Percentiles rank a stretch among this genome's conserved stretches.
These are phyloP conservation scores for Phocides pigmalion DNA, from an alignment of 1,140 invertebrate species.

Conservation along the genomic window DNA sequence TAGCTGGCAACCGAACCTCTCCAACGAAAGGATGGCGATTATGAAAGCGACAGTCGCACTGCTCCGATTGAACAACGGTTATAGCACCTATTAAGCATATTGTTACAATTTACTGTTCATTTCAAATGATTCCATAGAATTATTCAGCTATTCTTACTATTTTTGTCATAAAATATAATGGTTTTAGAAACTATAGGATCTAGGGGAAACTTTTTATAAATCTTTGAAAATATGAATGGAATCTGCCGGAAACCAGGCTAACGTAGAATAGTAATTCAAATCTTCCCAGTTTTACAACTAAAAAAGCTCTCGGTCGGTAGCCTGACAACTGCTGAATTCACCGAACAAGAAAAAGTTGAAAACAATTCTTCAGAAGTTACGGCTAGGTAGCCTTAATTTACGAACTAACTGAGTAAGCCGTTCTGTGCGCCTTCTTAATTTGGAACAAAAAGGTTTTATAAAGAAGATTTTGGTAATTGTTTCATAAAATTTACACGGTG, in stretches of 20 bases:
- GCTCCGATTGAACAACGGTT: too few species aligned
- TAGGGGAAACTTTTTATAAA: slow-evolving; percentile 8
- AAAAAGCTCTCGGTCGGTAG: slow-evolving; percentile 8
- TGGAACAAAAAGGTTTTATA: not conserved
- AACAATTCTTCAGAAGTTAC: slow-evolving; percentile 9
- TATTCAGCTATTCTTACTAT: too few species aligned
- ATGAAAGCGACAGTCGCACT: too few species aligned
- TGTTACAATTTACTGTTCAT: too few species aligned
- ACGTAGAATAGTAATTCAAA: slow-evolving; percentile 14
- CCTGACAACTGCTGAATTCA: slow-evolving; percentile 24
- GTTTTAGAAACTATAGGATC: not conserved
- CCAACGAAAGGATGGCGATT: too few species aligned
- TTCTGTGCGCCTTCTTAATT: slow-evolving; percentile 21
- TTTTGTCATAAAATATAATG: not conserved
- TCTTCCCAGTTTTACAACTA: slow-evolving; percentile 24
- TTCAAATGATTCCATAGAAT: too few species aligned
- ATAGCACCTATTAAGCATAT: too few species aligned
- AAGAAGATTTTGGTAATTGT: not conserved
- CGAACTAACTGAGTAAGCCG: slow-evolving; percentile 16
- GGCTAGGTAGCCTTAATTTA: slow-evolving; percentile 19
- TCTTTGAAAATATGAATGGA: slow-evolving; percentile 7
- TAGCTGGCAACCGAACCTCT: too few species aligned
- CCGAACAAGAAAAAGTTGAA: slow-evolving; percentile 25
- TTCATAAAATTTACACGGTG: not conserved
- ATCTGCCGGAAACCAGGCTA: not conserved